Percentiles rank a stretch among this genome's conserved stretches.
These are phyloP conservation scores for Ganaspis brasiliensis DNA, from an alignment of 2,888 invertebrate species.

Conservation along the genomic window DNA sequence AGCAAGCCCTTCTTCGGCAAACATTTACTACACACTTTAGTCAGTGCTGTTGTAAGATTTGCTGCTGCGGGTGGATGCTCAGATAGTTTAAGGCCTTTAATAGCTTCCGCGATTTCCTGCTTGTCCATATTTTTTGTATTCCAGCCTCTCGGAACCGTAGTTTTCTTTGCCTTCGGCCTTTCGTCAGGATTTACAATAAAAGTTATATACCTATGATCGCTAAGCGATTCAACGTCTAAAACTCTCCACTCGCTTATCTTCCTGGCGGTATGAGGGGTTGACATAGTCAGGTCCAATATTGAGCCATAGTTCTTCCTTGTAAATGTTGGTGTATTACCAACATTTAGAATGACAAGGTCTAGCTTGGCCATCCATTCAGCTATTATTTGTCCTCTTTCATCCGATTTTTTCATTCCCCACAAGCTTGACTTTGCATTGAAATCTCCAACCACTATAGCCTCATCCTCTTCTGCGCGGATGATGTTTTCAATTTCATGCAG, in stretches of 20 bases:
- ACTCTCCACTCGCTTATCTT: no score
- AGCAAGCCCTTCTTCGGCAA: not conserved
- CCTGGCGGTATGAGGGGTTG: no score
- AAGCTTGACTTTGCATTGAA: constrained; percentile 33
- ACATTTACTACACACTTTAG: not conserved
- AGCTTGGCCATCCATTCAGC: constrained; percentile 54
- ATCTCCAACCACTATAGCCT: constrained; percentile 38
- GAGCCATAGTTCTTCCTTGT: constrained; percentile 49
- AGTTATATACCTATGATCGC: no score
- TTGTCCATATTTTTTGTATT: no score
- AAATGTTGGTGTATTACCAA: constrained; percentile 55
- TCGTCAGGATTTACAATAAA: no score
- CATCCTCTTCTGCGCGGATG: not conserved
- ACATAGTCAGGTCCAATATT: constrained; percentile 48
- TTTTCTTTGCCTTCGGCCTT: no score
- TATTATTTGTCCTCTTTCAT: constrained; percentile 52
- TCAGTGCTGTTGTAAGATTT: not conserved
- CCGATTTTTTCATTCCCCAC: constrained; percentile 52
- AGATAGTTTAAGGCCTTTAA: no score
- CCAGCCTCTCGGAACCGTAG: no score
- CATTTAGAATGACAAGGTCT: constrained; percentile 47
- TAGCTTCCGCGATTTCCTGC: no score
- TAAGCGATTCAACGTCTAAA: no score
- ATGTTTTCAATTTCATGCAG: constrained; percentile 47
- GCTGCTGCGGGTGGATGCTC: not conserved